These are phyloP conservation scores for Poeciliopsis occidentalis DNA, from an alignment of 2,113 vertebrate genomes.

Conservation along the genomic window DNA sequence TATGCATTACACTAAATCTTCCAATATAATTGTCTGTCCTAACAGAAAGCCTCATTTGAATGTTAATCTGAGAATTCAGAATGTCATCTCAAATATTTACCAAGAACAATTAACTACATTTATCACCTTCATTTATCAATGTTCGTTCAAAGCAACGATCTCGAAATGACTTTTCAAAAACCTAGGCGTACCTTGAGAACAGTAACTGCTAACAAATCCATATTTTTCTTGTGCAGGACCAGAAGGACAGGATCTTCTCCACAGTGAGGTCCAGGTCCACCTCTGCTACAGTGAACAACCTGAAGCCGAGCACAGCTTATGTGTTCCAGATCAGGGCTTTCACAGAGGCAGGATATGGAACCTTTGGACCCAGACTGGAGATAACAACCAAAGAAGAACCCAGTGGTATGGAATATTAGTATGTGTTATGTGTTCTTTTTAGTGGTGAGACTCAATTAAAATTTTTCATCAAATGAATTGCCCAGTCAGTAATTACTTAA, in stretches of 20 bases:
- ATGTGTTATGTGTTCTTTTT: neutral
- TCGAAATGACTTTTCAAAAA: neutral
- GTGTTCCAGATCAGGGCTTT: conserved; percentile 98
- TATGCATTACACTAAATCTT: neutral
- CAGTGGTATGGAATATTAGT: conserved; percentile 81
- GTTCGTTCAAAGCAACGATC: neutral
- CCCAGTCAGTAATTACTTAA: too few species aligned
- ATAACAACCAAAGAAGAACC: conserved; percentile 95
- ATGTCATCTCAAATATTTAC: conserved; percentile 10
- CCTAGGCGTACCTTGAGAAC: neutral
- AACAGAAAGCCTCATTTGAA: neutral
- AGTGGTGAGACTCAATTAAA: too few species aligned
- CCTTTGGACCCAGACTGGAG: conserved; percentile 92
- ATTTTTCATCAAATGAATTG: too few species aligned
- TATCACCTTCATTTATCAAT: conserved; percentile 32
- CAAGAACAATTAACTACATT: conserved; percentile 42
- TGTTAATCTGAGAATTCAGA: neutral
- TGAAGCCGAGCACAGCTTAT: conserved; percentile 96
- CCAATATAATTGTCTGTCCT: neutral
- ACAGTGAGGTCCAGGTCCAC: conserved; percentile 95
- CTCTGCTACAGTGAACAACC: conserved; percentile 93
- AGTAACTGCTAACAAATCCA: neutral
- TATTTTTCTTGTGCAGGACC: conserved; percentile 83
- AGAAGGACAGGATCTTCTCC: conserved; percentile 95
- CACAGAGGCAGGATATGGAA: conserved; percentile 95